phyloP scores from a whole-genome alignment of 2,113 vertebrate species.

The Solenodon paradoxus region DNA sequence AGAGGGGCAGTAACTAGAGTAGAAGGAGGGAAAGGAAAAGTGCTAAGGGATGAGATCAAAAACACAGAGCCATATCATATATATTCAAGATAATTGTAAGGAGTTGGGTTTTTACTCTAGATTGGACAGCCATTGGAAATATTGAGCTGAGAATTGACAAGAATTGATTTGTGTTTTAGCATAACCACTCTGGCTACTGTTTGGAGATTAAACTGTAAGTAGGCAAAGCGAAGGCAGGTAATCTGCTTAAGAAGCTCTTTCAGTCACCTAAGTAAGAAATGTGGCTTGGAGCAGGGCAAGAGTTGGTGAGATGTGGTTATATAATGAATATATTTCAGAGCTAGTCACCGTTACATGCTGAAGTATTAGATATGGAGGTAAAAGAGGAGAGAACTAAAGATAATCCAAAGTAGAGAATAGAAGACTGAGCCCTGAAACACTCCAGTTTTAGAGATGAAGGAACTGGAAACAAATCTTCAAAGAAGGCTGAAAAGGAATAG shows the following conservation, averaged over 20 bases:
- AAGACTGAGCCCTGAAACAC: not conserved
- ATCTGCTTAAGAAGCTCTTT: not conserved
- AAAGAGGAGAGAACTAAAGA: not conserved
- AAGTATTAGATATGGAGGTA: not conserved
- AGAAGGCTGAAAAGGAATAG: too few relatives aligned
- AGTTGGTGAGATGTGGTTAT: not conserved
- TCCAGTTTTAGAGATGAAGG: not conserved
- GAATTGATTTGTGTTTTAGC: not conserved
- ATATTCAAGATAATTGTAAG: not conserved
- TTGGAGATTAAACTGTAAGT: not conserved
- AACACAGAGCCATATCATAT: not conserved
- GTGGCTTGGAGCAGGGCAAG: not conserved
- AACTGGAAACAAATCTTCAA: not conserved
- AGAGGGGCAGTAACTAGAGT: not conserved
- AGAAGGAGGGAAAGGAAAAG: not conserved
- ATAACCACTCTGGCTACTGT: not conserved
- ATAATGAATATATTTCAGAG: not conserved
- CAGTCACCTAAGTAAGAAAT: not conserved
- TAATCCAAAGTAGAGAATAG: not conserved
- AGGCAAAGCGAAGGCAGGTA: not conserved
- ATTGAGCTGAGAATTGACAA: too few relatives aligned
- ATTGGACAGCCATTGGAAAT: not conserved
- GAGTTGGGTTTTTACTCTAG: not conserved
- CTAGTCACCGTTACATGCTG: not conserved
- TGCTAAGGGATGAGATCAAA: not conserved